Evolutionary conservation across 2,888 invertebrate species (phyloP).

Genomic region (Rugalucina vietnamica): DNA sequence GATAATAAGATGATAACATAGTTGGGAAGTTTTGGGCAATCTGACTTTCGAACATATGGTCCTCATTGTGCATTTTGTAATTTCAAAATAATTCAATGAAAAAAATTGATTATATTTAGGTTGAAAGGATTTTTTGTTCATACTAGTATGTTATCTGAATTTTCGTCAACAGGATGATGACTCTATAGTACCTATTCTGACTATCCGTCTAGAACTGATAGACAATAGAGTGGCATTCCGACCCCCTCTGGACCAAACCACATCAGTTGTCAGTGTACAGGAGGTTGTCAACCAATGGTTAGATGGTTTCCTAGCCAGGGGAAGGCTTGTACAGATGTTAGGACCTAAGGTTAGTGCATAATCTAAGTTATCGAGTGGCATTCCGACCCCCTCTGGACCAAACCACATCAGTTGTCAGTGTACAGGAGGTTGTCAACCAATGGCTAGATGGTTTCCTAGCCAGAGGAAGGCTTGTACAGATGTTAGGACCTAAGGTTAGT

Average conservation of each 20-base stretch:
- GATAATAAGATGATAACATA: too few species aligned
- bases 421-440: conserved; percentile 80
- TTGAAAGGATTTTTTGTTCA: neutral
- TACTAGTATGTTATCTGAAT: neutral
- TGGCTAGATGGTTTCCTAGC: conserved; percentile 82
- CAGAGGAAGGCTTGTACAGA: conserved; percentile 79
- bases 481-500: conserved; percentile 81
- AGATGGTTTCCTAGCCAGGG: conserved; percentile 79
- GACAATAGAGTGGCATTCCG: conserved; percentile 81
- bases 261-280: conserved; percentile 81
- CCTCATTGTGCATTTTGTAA: too few species aligned
- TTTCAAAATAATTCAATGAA: too few species aligned
- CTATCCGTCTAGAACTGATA: conserved; percentile 82
- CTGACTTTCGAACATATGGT: too few species aligned
- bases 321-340: conserved; percentile 80
- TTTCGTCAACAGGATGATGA: conserved; percentile 68
- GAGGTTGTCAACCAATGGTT: conserved; percentile 82
- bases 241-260: conserved; percentile 82
- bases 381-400: conserved; percentile 83
- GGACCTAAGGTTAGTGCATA: conserved; percentile 80
- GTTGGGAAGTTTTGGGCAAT: too few species aligned
- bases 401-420: conserved; percentile 80
- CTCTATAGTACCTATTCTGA: conserved; percentile 78
- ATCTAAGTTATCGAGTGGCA: too few species aligned
- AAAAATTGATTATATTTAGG: too few species aligned